Base-by-base conservation (phyloP, 2,113 vertebrate genomes). In the Hippocampus guttulatus region DNA sequence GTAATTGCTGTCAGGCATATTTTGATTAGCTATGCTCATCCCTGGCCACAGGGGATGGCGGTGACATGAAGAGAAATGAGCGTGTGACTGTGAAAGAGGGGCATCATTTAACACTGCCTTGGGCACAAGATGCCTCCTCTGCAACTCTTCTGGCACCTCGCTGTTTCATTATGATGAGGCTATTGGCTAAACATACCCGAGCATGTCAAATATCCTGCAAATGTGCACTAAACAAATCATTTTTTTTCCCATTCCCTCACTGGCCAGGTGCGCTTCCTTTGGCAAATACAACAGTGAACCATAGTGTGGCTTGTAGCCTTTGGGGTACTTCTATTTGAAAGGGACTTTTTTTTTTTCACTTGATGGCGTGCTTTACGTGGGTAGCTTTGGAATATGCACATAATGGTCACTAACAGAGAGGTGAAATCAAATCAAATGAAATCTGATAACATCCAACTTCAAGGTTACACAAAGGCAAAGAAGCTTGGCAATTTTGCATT, bases 141-240 rank as follows among this genome's bases (percentile, higher is more conserved):
- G 82, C 83, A 83, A 88, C 81, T 88, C 83, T 78, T 88, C 63
- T 65, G 87, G 86, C 87, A 89, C 85, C 89, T 86, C 81, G 87
- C 90, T 89, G 91, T 90, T 92, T 92, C 91, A 92, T 92, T 91
- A 93, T 89, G 90, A 91, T 78, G 88, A 90, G 86, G 85, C 91
- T 91, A 88, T 82, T 86, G 91, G 91, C 91, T 89, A 91, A 90
- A 91, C 27, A 88, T 91, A 91, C 85, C 88, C 88, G 87, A 91
- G 90, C 91, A 91, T 91, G 88, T 90, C 91, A 92, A 92, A 93
- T 91, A 91, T 91, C 88, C 89, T 90, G 86, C 83, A 86, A 90
- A 91, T 85, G 85, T 74, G 75, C 73, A 86, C 85, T 91, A 90
- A 93, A 93, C 91, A 92, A 92, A 91, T 93, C 77, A 92, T 92